Base-by-base conservation (phyloP, 2,797 vertebrate species). In the Gymnothorax reevesii region DNA sequence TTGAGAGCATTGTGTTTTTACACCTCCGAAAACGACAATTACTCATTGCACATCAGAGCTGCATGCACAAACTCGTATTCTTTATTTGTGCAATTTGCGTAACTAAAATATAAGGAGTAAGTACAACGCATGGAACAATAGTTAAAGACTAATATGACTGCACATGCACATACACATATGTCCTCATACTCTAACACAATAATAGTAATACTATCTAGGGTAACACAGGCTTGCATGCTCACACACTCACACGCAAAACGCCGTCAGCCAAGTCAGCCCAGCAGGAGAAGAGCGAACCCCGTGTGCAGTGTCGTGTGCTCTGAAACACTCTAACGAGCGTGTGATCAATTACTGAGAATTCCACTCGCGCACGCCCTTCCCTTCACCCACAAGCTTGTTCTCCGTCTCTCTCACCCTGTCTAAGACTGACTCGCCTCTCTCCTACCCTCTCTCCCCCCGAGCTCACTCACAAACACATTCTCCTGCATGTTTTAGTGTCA, bases 181-280 rank as follows among this genome's bases (percentile, higher is more conserved):
- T 17, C 17, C 10, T 60, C 59, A 13, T 17, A 13, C 62, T 20
- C 62, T 13, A 12, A 60, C 59, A 12, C 59, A 60, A 12, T 17
- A 12, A 60, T 17, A 60, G 12, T 13, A 0, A 12, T 17, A 60
- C 59, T 15, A 12, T 13, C 5, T 17, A 12, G 17, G 0, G 7
- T 17, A 60, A 13, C 59, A 60, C 12, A 10, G 17, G 13, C 59
- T 13, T 60, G 59, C 59, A 60, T 17, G 59, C 59, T 15, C 83
- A 88, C 87, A 54, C 87, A 87, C 83, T 75, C 88, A 79, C 88
- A 88, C 87, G 87, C 60, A 4, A 4, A 60, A 13, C 84, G 66
- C 75, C 59, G 88, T 97, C 96, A 95, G 94, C 92, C 89, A 88
- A 86, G 91, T 91, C 84, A 64, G 82, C 88, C 60, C 73, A 89